A percentile compares a stretch with the other conserved stretches of the same genome.
Evolutionary conservation across 2,113 vertebrate genomes (phyloP).

Genomic region (Scatophagus argus): DNA sequence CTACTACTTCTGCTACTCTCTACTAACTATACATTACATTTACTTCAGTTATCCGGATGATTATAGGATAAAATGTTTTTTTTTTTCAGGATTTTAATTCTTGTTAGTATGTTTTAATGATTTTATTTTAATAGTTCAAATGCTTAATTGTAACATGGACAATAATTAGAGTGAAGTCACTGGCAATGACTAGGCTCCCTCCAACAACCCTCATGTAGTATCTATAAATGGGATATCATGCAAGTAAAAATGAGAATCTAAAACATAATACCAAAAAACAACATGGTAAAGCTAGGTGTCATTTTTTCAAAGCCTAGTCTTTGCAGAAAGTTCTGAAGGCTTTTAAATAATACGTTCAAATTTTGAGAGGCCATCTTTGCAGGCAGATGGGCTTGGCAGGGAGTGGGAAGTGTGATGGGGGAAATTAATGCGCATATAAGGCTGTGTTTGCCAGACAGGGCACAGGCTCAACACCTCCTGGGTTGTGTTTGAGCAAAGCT

Average conservation of each 20-base stretch:
- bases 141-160: not conserved
- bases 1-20: too few species aligned
- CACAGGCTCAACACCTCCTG: constrained; percentile 79
- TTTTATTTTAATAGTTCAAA: not conserved
- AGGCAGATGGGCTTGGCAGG: constrained; percentile 80
- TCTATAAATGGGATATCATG: not conserved
- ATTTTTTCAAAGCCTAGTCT: constrained; percentile 26
- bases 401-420: constrained; percentile 70
- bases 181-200: not conserved
- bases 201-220: not conserved
- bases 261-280: not conserved
- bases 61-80: not conserved
- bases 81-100: not conserved
- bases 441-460: constrained; percentile 77
- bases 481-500: constrained; percentile 81
- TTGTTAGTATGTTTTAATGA: not conserved
- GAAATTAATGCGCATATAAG: constrained; percentile 73
- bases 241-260: not conserved
- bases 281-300: not conserved
- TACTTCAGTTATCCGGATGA: too few species aligned
- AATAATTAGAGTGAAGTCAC: not conserved
- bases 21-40: not conserved
- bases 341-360: constrained; percentile 54
- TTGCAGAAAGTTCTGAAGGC: constrained; percentile 51
- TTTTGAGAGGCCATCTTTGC: constrained; percentile 73